These are phyloP conservation scores for Aptenodytes patagonicus DNA, from an alignment of 2,113 vertebrate genomes.

Conservation along the genomic window DNA sequence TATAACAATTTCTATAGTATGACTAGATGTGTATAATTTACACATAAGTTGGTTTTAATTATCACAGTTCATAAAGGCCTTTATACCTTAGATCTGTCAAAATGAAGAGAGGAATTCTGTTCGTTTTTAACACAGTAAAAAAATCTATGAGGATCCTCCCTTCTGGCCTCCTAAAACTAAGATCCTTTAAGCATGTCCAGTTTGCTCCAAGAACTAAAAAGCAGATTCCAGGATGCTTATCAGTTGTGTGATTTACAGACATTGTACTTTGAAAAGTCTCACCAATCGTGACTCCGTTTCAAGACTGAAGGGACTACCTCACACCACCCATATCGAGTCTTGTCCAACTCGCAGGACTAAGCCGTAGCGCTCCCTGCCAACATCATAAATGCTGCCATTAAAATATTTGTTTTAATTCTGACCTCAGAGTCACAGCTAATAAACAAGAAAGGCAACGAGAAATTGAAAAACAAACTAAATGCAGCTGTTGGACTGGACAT, in stretches of 20 bases:
- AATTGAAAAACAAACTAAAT: constrained; percentile 68
- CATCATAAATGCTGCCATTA: constrained; percentile 70
- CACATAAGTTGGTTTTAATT: constrained; percentile 48
- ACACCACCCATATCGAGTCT: constrained; percentile 42
- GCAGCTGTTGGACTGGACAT: constrained; percentile 69
- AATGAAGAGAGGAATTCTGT: neutral
- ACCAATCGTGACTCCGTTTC: neutral
- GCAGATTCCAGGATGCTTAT: constrained; percentile 39
- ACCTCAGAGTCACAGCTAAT: constrained; percentile 77
- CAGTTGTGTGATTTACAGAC: constrained; percentile 39
- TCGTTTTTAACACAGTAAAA: neutral
- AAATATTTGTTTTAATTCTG: constrained; percentile 79
- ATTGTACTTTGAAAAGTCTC: neutral
- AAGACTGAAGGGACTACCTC: constrained; percentile 3
- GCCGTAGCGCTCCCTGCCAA: constrained; percentile 38
- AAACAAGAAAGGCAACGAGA: constrained; percentile 74
- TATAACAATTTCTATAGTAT: neutral
- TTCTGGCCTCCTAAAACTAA: neutral
- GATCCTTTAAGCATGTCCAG: neutral
- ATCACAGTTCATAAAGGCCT: constrained; percentile 37
- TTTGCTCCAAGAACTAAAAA: neutral
- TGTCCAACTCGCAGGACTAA: neutral
- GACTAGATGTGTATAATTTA: neutral
- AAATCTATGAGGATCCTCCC: neutral
- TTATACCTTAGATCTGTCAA: neutral